These are phyloP conservation scores for Thunnus albacares DNA, from an alignment of 2,797 vertebrate genomes.

Conservation along the genomic window DNA sequence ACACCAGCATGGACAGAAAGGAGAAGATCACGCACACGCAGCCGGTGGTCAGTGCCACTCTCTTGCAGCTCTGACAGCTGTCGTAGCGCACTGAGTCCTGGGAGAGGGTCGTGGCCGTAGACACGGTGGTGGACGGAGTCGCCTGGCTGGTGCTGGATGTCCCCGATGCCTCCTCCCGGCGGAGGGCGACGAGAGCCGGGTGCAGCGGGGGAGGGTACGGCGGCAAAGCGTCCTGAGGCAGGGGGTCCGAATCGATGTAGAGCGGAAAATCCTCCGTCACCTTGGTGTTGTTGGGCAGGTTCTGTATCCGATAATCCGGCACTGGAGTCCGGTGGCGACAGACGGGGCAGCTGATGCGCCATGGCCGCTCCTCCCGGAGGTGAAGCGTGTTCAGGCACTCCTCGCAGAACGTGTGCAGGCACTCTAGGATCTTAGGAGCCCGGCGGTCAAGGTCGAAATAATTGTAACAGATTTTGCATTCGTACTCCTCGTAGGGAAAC, in stretches of 20 bases:
- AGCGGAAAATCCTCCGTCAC: slow-evolving; percentile 92
- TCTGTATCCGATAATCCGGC: slow-evolving; percentile 91
- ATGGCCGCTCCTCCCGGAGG: slow-evolving; percentile 89
- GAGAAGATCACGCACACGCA: slow-evolving; percentile 96
- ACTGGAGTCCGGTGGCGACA: slow-evolving; percentile 95
- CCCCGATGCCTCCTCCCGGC: slow-evolving; percentile 83
- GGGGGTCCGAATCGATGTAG: slow-evolving; percentile 90
- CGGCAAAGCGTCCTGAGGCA: slow-evolving; percentile 91
- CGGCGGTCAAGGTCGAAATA: slow-evolving; percentile 94
- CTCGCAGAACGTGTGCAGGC: slow-evolving; percentile 97
- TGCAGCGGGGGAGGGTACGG: slow-evolving; percentile 87
- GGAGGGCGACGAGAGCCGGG: slow-evolving; percentile 82
- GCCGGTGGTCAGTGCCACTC: slow-evolving; percentile 92
- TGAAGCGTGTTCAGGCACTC: slow-evolving; percentile 94
- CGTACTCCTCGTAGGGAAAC: slow-evolving; percentile 92
- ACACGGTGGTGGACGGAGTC: slow-evolving; percentile 85
- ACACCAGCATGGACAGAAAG: slow-evolving; percentile 94
- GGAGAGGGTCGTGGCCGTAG: slow-evolving; percentile 87
- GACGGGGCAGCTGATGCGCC: slow-evolving; percentile 90
- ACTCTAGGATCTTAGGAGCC: slow-evolving; percentile 94
- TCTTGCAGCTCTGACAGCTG: slow-evolving; percentile 93
- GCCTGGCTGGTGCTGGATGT: slow-evolving; percentile 76
- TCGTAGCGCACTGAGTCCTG: slow-evolving; percentile 89
- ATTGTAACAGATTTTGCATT: slow-evolving; percentile 98
- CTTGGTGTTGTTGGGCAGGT: slow-evolving; percentile 95